phyloP scores from a whole-genome alignment of 2,888 invertebrate genomes.

The Palloptera scutellata region DNA sequence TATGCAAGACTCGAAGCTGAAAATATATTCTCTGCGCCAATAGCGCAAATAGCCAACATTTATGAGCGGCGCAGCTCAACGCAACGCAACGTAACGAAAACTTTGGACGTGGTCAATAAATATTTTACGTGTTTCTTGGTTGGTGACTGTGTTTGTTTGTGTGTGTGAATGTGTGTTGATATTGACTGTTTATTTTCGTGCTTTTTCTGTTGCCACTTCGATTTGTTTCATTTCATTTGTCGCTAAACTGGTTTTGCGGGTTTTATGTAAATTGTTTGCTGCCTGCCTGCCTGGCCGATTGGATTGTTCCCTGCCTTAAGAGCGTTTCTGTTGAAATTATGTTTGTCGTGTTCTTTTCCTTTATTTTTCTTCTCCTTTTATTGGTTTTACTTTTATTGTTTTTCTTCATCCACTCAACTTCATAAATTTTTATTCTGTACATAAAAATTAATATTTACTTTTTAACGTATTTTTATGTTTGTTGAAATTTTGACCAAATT shows the following conservation, averaged over 20 bases:
- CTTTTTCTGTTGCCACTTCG: slow-evolving; percentile 23
- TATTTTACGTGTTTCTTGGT: background rate
- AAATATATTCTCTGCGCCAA: no score
- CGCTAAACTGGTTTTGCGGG: slow-evolving; percentile 54
- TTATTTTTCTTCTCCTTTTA: slow-evolving; percentile 10
- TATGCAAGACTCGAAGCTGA: no score
- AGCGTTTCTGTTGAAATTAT: background rate
- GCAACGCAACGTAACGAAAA: no score
- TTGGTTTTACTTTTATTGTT: slow-evolving; percentile 1
- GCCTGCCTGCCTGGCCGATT: slow-evolving; percentile 6
- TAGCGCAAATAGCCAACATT: no score
- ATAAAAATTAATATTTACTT: no score
- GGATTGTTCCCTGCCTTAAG: background rate
- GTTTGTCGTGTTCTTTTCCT: background rate
- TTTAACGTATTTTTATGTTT: no score
- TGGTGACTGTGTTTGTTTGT: background rate
- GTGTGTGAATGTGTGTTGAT: background rate
- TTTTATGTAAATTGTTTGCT: slow-evolving; percentile 57
- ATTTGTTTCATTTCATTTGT: slow-evolving; percentile 35
- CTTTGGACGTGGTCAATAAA: background rate
- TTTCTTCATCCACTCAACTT: background rate
- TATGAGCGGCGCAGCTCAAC: no score
- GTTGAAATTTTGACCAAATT: no score
- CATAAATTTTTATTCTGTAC: background rate
- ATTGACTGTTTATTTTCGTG: slow-evolving; percentile 16